These are phyloP conservation scores for Esox masquinongy DNA, from an alignment of 2,797 vertebrate genomes.

Conservation along the genomic window DNA sequence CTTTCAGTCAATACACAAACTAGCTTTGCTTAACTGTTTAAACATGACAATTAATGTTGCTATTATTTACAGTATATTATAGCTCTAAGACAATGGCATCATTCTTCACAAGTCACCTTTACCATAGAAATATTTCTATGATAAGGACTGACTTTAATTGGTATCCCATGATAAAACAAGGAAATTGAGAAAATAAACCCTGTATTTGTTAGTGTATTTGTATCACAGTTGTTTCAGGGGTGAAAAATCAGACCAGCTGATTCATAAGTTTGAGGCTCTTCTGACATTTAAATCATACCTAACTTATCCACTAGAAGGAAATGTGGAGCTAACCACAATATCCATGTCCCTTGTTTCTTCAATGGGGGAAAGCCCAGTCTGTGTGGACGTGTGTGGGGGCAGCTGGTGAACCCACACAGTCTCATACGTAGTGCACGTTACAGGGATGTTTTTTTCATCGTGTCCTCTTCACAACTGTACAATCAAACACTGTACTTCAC, in stretches of 20 bases:
- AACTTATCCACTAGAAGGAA: conserved; percentile 54
- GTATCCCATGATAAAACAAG: neutral
- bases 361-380: neutral
- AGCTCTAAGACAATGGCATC: neutral
- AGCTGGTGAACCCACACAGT: neutral
- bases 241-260: conserved; percentile 71
- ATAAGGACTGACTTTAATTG: neutral
- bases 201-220: conserved; percentile 30
- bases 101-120: neutral
- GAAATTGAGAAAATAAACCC: neutral
- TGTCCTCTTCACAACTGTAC: neutral
- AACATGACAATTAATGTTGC: neutral
- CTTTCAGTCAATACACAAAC: conserved; percentile 68
- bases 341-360: neutral
- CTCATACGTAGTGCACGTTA: neutral
- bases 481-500: neutral
- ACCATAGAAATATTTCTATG: neutral
- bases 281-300: conserved; percentile 7
- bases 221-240: conserved; percentile 48
- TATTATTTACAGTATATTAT: neutral
- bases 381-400: neutral
- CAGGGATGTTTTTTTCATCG: neutral
- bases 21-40: conserved; percentile 30
- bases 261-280: conserved; percentile 48
- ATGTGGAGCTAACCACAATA: conserved; percentile 10